Base-by-base conservation (phyloP, 2,797 vertebrate species). In the Sorex maritimensis region DNA sequence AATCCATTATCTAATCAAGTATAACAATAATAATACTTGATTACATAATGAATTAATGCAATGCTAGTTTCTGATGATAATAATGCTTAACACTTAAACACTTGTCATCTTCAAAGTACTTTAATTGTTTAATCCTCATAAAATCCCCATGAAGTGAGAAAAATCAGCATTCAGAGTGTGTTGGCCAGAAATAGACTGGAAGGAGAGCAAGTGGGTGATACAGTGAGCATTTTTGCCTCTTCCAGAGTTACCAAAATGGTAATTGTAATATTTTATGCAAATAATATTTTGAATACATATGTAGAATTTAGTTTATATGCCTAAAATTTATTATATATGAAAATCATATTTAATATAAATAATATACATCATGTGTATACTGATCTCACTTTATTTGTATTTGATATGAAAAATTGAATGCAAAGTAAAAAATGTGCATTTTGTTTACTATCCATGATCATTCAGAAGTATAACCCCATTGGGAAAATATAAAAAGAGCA, bases 31-130 rank as follows among this genome's bases (percentile, higher is more conserved):
- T 78, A 65, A 65, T 65, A 65, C 77, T 91, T 46, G 46, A 83
- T 94, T 92, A 91, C 77, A 89, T 71, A 71, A 87, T 24, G 41
- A 90, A 93, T 19, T 85, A 82, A 87, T 94, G 79, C 63, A 86
- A 82, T 92, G 93, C 41, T 77, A 52, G 49, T 88, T 93, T 87
- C 84, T 80, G 71, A 93, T 86, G 86, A 81, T 75, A 94, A 83
- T 75, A 94, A 86, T 73, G 34, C 86, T 72, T 41, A 83, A 41
- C 21, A 55, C 87, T 79, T 79, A 84, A 86, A 28, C 72, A 81
- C 95, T 95, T 95, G 89, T 90, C 87, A 63, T 85, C 88, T 92
- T 90, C n/a, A 52, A 88, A 94, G 78, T 84, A 61, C 88, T 94
- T 93, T 86, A 78, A 89, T 30, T 84, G 52, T 86, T 89, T 68